Evolutionary conservation across 2,888 invertebrate species (phyloP), one percentile per base, ranked within the genome.

Genomic region (Deilephila porcellus): DNA sequence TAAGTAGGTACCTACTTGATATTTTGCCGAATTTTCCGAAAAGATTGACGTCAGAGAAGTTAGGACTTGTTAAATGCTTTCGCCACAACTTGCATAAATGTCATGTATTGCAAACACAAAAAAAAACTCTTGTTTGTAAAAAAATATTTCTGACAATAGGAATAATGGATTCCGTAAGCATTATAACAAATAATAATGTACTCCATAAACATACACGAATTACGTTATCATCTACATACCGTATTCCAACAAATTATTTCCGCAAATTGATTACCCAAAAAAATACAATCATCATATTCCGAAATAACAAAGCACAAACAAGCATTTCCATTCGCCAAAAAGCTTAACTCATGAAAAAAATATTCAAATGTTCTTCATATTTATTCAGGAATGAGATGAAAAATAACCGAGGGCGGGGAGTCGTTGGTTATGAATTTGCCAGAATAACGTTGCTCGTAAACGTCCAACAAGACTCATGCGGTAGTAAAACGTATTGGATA

Each of bases 281-380:
- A 25, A 29, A 17, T 20, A 67, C 25, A 67, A 56, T 56, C 17
- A 45, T 29, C 45, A 52, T 25, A 25, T 25, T 25, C n/a, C 8
- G 3, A 67, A 52, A 52, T 25, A 52, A 52, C 25, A 52, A 32
- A 53, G 11, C 17, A 17, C 20, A 11, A 59, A 29, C 25, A 19
- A 34, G 53, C 20, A 25, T 72, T 56, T 56, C 32, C 45, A 25
- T 67, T 17, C 67, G 63, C 1, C 67, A 20, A 52, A 67, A 67
- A 25, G 25, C 52, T 20, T 64, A 64, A 45, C 74, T 76, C 72
- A 17, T 63, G 62, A 53, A 63, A 78, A 83, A 79, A 81, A 83
- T 81, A 85, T 87, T 85, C 80, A 81, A 85, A 85, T 83, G 74
- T 73, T 72, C 32, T 75, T 75, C 74, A 80, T 79, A 79, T 81